Base-by-base conservation (phyloP, 2,113 vertebrate genomes). In the Cavia porcellus region DNA sequence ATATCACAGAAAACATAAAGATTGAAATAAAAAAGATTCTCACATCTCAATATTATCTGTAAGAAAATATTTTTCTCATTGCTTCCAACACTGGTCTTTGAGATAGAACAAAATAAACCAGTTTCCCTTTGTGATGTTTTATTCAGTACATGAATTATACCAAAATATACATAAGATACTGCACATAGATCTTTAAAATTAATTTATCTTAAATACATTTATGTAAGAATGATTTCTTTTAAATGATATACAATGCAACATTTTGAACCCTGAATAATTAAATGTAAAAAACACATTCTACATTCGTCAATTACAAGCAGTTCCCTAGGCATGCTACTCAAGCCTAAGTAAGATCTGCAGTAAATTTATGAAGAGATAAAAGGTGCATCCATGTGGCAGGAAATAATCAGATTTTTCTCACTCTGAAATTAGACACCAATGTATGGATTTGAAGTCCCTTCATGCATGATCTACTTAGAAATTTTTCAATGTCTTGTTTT, bases 331-430 rank as follows among this genome's bases (percentile, higher is more conserved):
- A 15, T 12, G 50, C 15, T 47, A 4, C 50, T 75, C 47, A 79
- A 82, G 83, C 12, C 14, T 32, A 72, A 47, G 45, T 47, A 6
- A 75, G 14, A 0, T 70, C 6, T 30, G 13, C 28, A 79, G 13
- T 15, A 47, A 28, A 47, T 61, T 86, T 92, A 25, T 83, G n/a
- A 64, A 13, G 10, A 62, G 70, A 85, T 28, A n/a, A 84, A 66
- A 0, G 35, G 32, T 14, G 24, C 1, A 64, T 94, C 19, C 14
- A 42, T 9, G 3, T 92, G 47, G 80, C 7, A n/a, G 3, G 11
- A 19, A 92, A 81, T 10, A 74, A 75, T 28, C 17, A 83, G 4
- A 47, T 90, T 97, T 96, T 47, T 95, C 79, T 70, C 77, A 70
- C 14, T 93, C 72, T 84, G 57, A 94, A 86, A 59, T 32, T 47